Conservation (phyloP, 2,888 invertebrate species). For the Amphimallon solstitiale region DNA sequence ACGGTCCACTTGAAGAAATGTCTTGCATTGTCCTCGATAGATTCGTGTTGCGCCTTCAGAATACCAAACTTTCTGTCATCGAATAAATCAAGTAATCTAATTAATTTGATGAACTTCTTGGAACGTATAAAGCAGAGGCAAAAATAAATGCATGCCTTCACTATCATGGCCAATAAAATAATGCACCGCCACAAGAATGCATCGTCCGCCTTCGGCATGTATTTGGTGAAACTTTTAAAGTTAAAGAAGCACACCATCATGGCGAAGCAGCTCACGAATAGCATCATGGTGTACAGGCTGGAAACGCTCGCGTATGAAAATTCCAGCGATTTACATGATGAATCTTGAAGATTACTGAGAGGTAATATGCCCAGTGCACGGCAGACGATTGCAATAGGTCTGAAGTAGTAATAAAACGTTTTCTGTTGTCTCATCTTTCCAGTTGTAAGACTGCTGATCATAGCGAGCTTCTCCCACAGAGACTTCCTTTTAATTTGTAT, state of each 20-base stretch:
- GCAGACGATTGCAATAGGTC: conserved; percentile 46
- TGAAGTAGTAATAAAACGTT: conserved; percentile 50
- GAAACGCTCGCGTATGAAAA: conserved; percentile 42
- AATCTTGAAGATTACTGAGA: conserved; percentile 44
- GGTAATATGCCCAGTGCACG: conserved; percentile 49
- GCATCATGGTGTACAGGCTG: conserved; percentile 40
- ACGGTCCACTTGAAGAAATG: conserved; percentile 11
- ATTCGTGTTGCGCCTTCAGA: not conserved
- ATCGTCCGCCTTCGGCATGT: not conserved
- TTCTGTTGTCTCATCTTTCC: conserved; percentile 24
- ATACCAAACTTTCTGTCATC: conserved; percentile 38
- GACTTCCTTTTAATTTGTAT: conserved; percentile 7
- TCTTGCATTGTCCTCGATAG: not conserved
- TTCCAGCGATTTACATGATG: conserved; percentile 39
- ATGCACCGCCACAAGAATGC: conserved; percentile 25
- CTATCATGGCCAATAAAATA: conserved; percentile 42
- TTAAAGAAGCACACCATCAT: conserved; percentile 41
- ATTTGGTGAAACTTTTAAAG: not conserved
- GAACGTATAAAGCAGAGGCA: conserved; percentile 40
- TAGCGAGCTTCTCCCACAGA: conserved; percentile 2
- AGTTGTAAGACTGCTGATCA: not conserved
- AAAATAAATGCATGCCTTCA: conserved; percentile 42
- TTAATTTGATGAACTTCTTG: conserved; percentile 45
- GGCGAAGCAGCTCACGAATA: conserved; percentile 39
- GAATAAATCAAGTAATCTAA: conserved; percentile 45